These are phyloP conservation scores for Porites cylindrica DNA, from an alignment of 92 coral and sea anemone species.

Conservation along the genomic window DNA sequence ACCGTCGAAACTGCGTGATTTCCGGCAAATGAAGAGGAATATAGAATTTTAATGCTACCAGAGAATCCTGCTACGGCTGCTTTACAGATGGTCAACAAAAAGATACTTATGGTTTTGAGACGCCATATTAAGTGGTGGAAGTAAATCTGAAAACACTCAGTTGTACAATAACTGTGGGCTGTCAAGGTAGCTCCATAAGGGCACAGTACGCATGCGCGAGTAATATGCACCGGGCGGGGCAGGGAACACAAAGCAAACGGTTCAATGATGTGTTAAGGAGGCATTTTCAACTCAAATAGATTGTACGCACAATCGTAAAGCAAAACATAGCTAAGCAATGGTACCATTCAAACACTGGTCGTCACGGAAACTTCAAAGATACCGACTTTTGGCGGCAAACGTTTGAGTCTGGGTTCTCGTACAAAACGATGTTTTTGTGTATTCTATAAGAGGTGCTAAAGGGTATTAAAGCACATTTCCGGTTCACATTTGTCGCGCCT, in stretches of 20 bases:
- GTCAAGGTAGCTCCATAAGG: background rate
- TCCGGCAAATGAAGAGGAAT: no score
- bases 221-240: background rate
- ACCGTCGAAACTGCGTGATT: no score
- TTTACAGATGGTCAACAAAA: no score
- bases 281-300: constrained; percentile 23
- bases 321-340: constrained; percentile 22
- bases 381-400: constrained; percentile 40
- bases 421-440: constrained; percentile 39
- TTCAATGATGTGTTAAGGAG: constrained; percentile 32
- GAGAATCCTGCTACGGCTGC: no score
- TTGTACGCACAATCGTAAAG: constrained; percentile 10
- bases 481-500: constrained; percentile 27
- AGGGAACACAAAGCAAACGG: constrained; percentile 13
- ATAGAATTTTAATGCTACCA: no score
- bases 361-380: constrained; percentile 30
- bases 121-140: no score
- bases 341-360: constrained; percentile 17
- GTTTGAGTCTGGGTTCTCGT: constrained; percentile 33
- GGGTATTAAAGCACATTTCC: constrained; percentile 33
- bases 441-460: constrained; percentile 30
- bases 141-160: no score
- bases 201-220: background rate
- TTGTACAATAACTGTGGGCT: background rate
- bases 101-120: no score